phyloP scores from a whole-genome alignment of 2,888 invertebrate species.

The Melanostoma mellinum region DNA sequence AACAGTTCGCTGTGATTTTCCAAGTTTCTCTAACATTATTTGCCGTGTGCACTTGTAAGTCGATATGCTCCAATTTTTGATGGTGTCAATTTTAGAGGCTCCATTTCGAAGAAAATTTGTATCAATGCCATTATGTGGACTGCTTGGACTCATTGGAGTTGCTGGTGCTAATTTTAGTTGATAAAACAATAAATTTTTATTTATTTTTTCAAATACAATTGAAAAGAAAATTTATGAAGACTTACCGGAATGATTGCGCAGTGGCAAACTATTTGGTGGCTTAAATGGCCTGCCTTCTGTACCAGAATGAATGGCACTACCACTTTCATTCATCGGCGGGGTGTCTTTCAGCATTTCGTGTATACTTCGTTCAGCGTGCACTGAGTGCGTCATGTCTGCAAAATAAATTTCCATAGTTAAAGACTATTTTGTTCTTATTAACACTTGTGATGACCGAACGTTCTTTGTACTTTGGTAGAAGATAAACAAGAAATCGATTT shows the following conservation, averaged over 20 bases:
- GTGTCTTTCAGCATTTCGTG: constrained; percentile 94
- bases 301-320: constrained; percentile 88
- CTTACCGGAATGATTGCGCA: constrained; percentile 87
- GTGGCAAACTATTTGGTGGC: constrained; percentile 87
- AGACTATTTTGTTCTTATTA: not conserved
- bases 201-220: constrained; percentile 10
- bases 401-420: constrained; percentile 36
- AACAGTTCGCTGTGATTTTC: constrained; percentile 95
- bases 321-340: constrained; percentile 89
- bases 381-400: constrained; percentile 77
- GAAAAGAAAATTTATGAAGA: constrained; percentile 47
- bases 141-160: constrained; percentile 83
- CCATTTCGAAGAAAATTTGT: constrained; percentile 78
- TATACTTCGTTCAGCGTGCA: constrained; percentile 83
- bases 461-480: constrained; percentile 54
- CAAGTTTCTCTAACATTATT: constrained; percentile 96
- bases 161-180: constrained; percentile 79
- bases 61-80: constrained; percentile 98
- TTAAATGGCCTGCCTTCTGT: constrained; percentile 87
- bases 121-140: constrained; percentile 77
- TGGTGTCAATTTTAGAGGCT: constrained; percentile 92
- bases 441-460: constrained; percentile 20
- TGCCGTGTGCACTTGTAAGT: constrained; percentile 99
- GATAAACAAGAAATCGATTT: constrained; percentile 73
- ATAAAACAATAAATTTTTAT: not conserved